phyloP scores from a whole-genome alignment of 2,888 invertebrate species.

The Brachynemurus nebulosus region DNA sequence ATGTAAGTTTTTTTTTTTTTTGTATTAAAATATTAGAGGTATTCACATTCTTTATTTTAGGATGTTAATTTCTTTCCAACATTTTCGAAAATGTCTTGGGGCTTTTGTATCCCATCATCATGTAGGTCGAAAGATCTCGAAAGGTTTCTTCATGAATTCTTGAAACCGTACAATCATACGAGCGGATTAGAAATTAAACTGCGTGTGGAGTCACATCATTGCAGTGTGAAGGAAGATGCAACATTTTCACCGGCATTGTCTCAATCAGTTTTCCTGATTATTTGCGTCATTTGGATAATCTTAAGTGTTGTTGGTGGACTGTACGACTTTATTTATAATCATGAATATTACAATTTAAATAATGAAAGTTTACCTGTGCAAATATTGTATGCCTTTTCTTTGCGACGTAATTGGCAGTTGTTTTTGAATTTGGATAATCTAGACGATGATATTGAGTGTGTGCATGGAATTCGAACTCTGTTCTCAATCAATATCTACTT shows the following conservation, averaged over 20 bases:
- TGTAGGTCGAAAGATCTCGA: slow-evolving; percentile 39
- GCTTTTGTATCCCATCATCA: slow-evolving; percentile 44
- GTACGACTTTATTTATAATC: slow-evolving; percentile 1
- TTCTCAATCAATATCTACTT: slow-evolving; percentile 12
- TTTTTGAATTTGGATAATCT: not conserved
- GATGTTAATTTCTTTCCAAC: slow-evolving; percentile 11
- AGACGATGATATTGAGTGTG: slow-evolving; percentile 11
- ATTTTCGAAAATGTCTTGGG: slow-evolving; percentile 35
- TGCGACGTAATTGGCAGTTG: not conserved
- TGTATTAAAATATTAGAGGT: not conserved
- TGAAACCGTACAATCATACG: slow-evolving; percentile 13
- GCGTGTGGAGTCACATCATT: not conserved
- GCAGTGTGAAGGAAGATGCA: not conserved
- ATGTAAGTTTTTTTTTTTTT: slow-evolving; percentile 10
- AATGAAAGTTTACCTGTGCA: not conserved
- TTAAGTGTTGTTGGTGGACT: not conserved
- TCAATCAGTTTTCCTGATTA: not conserved
- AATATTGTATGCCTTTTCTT: not conserved
- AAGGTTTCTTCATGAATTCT: slow-evolving; percentile 20
- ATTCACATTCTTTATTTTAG: slow-evolving; percentile 5
- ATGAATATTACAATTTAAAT: not conserved
- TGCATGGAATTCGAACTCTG: slow-evolving; percentile 11
- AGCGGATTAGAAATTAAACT: slow-evolving; percentile 9
- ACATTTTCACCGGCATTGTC: not conserved
- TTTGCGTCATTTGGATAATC: not conserved